Percentiles rank a stretch among this genome's conserved stretches.
Conservation (phyloP, 1,140 invertebrate genomes). For the Nylanderia fulva region DNA sequence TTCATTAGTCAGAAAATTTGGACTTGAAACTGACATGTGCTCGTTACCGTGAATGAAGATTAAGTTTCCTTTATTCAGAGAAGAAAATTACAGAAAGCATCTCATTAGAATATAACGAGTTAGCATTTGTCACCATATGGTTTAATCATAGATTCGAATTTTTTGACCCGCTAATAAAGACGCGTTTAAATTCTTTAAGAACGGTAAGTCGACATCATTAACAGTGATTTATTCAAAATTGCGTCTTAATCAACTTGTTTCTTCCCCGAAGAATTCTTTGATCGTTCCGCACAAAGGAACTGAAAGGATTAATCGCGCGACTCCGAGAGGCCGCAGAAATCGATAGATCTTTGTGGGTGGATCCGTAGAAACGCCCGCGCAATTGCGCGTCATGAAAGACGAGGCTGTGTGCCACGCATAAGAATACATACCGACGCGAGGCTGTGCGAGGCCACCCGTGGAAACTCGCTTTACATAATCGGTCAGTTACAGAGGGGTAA, state of each 20-base stretch:
- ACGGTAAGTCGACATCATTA: background rate
- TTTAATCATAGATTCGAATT: background rate
- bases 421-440: slow-evolving; percentile 52
- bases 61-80: background rate
- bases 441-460: slow-evolving; percentile 72
- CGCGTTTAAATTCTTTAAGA: background rate
- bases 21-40: background rate
- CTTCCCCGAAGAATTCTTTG: background rate
- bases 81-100: slow-evolving; percentile 7
- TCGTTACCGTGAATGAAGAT: slow-evolving; percentile 24
- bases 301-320: slow-evolving; percentile 35
- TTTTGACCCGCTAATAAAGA: background rate
- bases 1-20: slow-evolving; percentile 66
- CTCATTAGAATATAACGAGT: background rate
- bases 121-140: background rate
- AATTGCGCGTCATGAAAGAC: slow-evolving; percentile 50
- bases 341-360: slow-evolving; percentile 63
- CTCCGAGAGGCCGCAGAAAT: background rate
- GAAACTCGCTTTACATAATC: slow-evolving; percentile 74
- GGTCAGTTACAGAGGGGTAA: slow-evolving; percentile 60
- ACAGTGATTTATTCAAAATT: no score
- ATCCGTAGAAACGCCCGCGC: slow-evolving; percentile 65
- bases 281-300: slow-evolving; percentile 24
- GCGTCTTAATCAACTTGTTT: background rate
- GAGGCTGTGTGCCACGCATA: slow-evolving; percentile 25